phyloP scores from a whole-genome alignment of 1,140 invertebrate species.

The Vollenhovia emeryi region DNA sequence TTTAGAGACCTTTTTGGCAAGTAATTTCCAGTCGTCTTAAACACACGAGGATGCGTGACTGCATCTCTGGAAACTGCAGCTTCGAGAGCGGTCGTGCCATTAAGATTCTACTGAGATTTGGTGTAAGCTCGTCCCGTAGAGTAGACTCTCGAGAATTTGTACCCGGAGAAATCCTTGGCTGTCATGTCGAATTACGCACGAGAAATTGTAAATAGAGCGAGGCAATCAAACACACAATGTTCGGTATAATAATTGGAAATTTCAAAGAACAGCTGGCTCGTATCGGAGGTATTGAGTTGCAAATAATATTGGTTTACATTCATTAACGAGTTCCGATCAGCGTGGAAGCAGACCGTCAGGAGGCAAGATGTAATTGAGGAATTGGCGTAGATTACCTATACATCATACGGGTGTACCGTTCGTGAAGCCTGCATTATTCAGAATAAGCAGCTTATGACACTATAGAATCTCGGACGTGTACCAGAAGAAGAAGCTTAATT shows the following conservation, averaged over 20 bases:
- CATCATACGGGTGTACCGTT: neutral
- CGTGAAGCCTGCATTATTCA: slow-evolving; percentile 28
- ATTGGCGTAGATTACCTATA: slow-evolving; percentile 42
- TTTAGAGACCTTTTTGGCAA: neutral
- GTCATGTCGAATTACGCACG: neutral
- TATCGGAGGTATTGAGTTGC: slow-evolving; percentile 27
- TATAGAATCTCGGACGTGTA: slow-evolving; percentile 24
- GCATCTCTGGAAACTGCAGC: neutral
- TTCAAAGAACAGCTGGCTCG: slow-evolving; percentile 6
- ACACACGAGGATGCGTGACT: too few relatives aligned
- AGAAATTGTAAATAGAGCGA: slow-evolving; percentile 10
- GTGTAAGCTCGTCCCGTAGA: neutral
- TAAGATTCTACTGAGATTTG: neutral
- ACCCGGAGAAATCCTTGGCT: neutral
- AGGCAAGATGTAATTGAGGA: slow-evolving; percentile 28
- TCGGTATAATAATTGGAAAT: slow-evolving; percentile 46
- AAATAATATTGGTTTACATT: slow-evolving; percentile 55
- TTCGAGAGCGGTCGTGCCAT: neutral
- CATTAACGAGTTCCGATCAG: slow-evolving; percentile 35
- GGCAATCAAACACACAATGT: slow-evolving; percentile 9
- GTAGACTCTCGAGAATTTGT: neutral
- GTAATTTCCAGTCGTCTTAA: neutral
- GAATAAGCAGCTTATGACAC: slow-evolving; percentile 50
- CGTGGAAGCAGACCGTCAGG: neutral
- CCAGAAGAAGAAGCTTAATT: slow-evolving; percentile 45